phyloP scores from a whole-genome alignment of 1,140 invertebrate species.

The Eufriesea mexicana region DNA sequence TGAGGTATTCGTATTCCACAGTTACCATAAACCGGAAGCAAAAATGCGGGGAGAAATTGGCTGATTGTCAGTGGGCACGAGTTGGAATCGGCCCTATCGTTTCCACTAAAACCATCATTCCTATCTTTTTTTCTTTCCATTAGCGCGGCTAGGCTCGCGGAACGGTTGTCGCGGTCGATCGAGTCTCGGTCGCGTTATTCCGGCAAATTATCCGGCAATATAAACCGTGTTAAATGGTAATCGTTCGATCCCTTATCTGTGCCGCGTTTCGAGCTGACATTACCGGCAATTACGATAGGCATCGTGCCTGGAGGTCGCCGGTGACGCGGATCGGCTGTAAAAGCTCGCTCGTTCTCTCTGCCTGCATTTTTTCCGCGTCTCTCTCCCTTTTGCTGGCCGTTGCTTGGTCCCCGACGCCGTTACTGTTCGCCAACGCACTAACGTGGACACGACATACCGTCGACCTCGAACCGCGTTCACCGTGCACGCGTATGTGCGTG shows the following conservation, averaged over 20 bases:
- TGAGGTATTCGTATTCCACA: too few species aligned
- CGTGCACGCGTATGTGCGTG: constrained; percentile 5
- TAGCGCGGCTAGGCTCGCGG: constrained; percentile 13
- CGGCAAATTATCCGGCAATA: constrained; percentile 48
- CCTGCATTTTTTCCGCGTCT: background rate
- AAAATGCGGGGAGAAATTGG: background rate
- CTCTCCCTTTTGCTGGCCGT: background rate
- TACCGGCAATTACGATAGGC: constrained; percentile 54
- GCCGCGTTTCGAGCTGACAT: constrained; percentile 36
- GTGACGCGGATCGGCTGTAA: constrained; percentile 37
- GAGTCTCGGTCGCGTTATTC: constrained; percentile 15
- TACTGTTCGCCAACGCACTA: constrained; percentile 13
- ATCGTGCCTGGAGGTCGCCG: constrained; percentile 51
- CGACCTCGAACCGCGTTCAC: constrained; percentile 45
- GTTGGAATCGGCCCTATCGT: background rate
- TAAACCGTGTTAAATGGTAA: constrained; percentile 54
- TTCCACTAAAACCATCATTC: background rate
- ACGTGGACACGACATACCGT: constrained; percentile 36
- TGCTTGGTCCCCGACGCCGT: background rate
- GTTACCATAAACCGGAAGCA: background rate
- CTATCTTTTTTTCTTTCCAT: background rate
- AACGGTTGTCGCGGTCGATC: constrained; percentile 21
- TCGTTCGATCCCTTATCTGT: constrained; percentile 56
- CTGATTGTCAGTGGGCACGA: background rate
- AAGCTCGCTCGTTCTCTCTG: constrained; percentile 25